Conservation (phyloP, 2,797 vertebrate species). For the Picus viridis region DNA sequence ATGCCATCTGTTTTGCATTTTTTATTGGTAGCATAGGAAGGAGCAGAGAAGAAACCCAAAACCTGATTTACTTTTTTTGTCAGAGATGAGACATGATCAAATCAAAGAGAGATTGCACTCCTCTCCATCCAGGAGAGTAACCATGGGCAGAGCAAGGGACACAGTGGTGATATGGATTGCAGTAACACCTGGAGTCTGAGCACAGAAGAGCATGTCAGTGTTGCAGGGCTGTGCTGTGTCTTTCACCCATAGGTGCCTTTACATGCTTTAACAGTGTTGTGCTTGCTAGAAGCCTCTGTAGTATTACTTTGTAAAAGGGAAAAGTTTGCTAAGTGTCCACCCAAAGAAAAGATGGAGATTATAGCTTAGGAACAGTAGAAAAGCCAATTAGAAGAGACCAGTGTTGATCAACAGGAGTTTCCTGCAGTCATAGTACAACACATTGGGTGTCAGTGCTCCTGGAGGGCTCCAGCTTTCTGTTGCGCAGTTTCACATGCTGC, state of each 20-base stretch:
- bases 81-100: background rate
- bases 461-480: background rate
- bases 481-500: background rate
- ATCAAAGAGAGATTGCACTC: background rate
- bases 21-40: background rate
- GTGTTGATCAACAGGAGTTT: background rate
- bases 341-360: background rate
- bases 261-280: accelerated
- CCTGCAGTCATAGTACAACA: background rate
- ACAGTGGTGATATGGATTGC: background rate
- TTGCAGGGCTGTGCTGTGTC: background rate
- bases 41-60: background rate
- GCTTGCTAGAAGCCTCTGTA: background rate
- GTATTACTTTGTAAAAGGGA: background rate
- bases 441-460: accelerated
- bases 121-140: background rate
- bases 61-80: background rate
- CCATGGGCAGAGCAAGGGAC: accelerated
- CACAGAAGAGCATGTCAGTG: background rate
- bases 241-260: background rate
- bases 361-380: background rate
- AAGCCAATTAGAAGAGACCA: background rate
- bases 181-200: background rate
- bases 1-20: background rate
- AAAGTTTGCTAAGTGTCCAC: background rate